Conservation (phyloP, 2,113 vertebrate species). For the Chlorodrepanis virens region DNA sequence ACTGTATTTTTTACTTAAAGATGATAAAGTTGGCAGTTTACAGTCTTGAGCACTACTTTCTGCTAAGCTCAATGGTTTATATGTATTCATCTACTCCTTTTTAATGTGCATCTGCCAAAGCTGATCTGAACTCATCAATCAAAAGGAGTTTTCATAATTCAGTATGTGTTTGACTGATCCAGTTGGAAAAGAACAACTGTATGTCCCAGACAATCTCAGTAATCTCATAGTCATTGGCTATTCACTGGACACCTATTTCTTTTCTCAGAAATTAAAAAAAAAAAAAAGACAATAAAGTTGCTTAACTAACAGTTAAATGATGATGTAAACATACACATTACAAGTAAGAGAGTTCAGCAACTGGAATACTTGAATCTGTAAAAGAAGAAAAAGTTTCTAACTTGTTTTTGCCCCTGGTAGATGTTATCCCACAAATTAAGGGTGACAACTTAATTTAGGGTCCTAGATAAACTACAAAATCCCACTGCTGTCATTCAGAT, state of each 20-base stretch:
- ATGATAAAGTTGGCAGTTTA: slow-evolving; percentile 72
- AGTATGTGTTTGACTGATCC: slow-evolving; percentile 31
- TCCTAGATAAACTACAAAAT: slow-evolving; percentile 57
- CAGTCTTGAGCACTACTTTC: slow-evolving; percentile 59
- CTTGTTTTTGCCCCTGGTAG: slow-evolving; percentile 31
- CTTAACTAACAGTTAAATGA: not conserved
- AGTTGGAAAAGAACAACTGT: not conserved
- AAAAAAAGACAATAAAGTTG: not conserved
- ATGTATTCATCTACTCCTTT: slow-evolving; percentile 47
- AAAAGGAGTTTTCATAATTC: slow-evolving; percentile 9
- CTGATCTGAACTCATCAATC: slow-evolving; percentile 45
- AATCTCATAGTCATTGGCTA: not conserved
- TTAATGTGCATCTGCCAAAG: slow-evolving; percentile 49
- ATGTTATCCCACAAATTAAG: slow-evolving; percentile 42
- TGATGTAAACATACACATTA: not conserved
- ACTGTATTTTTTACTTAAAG: slow-evolving; percentile 66
- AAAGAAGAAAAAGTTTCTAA: slow-evolving; percentile 22
- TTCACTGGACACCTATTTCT: not conserved
- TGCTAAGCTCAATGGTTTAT: slow-evolving; percentile 46
- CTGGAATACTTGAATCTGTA: not conserved
- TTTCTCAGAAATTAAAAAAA: not conserved
- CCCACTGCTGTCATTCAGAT: slow-evolving; percentile 63
- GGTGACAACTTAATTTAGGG: slow-evolving; percentile 66
- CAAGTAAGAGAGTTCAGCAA: not conserved
- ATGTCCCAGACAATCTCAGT: not conserved